Evolutionary conservation across 2,113 vertebrate genomes (phyloP), one percentile per base, ranked within the genome.

Genomic region (Tricholaema leucomelas): DNA sequence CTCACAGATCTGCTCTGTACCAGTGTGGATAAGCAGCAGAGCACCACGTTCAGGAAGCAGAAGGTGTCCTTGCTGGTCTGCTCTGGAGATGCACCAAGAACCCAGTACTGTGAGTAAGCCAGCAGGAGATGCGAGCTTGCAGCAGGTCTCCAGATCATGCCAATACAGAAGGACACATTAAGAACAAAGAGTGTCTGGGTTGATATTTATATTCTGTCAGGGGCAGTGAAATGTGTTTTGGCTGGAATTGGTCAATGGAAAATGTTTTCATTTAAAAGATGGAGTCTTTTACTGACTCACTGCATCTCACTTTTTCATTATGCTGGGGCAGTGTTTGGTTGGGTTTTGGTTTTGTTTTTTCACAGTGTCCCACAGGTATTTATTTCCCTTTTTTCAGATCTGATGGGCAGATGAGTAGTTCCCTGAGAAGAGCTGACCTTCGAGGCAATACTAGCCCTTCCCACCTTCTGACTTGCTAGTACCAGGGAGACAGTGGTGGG

Each of bases 151-250:
- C 52, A 27, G 63, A 81, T 80, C 80, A 60, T 65, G 59, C 81
- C 87, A 88, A 70, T 31, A 36, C n/a, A 35, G 59, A 94, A 92
- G 75, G 84, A 82, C 80, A 72, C 30, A 28, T 42, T 58, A 76
- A 92, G 86, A 95, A 93, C 88, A 90, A 89, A 9, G 71, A 87
- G 36, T 55, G 56, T 88, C 92, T 93, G 61, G 50, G 52, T 69
- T 91, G 73, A 52, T 95, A 94, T 94, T 96, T 94, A 70, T 91
- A 87, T 88, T 88, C 86, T 59, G 12, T 56, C 77, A 75, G 65
- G 36, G 50, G 60, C 93, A 92, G 28, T 83, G 46, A 93, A 93
- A 87, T 90, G 52, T 20, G 23, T 88, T 88, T 96, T 95, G 92
- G 86, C 93, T 91, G 74, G 78, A 81, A 87, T 38, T 1, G 0